These are phyloP conservation scores for Styela plicata DNA, from an alignment of 23 tunicate species.

Conservation along the genomic window DNA sequence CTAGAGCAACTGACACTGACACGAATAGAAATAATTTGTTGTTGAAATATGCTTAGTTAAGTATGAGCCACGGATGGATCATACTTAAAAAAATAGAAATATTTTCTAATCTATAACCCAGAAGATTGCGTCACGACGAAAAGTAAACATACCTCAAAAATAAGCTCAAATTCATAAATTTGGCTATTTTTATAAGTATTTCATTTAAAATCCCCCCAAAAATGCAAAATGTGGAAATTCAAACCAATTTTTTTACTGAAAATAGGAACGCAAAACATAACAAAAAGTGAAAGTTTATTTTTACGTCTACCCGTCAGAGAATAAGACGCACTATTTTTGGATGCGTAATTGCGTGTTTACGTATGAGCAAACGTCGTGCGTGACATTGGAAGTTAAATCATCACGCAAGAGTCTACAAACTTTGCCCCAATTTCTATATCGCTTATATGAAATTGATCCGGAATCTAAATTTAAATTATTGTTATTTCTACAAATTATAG, in stretches of 20 bases:
- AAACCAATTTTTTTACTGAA: neutral
- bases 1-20: too few species aligned
- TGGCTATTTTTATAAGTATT: too few species aligned
- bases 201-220: neutral
- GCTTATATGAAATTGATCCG: neutral
- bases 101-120: too few species aligned
- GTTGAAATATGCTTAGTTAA: too few species aligned
- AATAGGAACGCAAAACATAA: neutral
- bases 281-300: neutral
- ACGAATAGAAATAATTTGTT: too few species aligned
- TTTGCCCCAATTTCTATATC: neutral
- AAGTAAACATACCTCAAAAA: too few species aligned
- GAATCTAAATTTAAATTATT: neutral
- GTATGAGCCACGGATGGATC: too few species aligned
- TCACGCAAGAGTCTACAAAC: neutral
- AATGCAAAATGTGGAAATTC: neutral
- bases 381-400: neutral
- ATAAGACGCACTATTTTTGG: neutral
- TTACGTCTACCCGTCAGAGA: neutral
- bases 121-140: too few species aligned
- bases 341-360: neutral
- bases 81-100: too few species aligned
- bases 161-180: too few species aligned
- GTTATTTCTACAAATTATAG: too few species aligned
- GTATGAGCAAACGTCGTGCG: neutral